These are phyloP conservation scores for Idaea biselata DNA, from an alignment of 2,888 invertebrate genomes.

Conservation along the genomic window DNA sequence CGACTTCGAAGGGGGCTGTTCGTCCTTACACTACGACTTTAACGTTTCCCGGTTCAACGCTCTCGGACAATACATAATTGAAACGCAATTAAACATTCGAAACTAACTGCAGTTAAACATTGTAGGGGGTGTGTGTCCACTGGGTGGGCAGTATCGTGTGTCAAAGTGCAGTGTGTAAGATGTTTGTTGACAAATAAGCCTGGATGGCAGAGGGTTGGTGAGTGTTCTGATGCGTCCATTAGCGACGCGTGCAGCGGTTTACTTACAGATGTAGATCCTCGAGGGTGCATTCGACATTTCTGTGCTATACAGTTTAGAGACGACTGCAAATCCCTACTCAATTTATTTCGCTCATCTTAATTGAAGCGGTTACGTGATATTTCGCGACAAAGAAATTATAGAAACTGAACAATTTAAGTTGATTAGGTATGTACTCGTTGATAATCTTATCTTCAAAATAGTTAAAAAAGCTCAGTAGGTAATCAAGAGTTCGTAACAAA, in stretches of 20 bases:
- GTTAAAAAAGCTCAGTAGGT: no score
- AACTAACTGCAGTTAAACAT: slow-evolving; percentile 7
- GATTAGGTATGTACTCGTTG: no score
- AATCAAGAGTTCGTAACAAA: no score
- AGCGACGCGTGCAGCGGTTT: slow-evolving; percentile 48
- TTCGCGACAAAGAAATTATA: no score
- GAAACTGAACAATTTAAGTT: no score
- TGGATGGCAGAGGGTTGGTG: slow-evolving; percentile 53
- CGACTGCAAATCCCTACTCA: no score
- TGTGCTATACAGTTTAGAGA: no score
- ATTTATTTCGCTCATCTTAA: no score
- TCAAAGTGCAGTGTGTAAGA: slow-evolving; percentile 32
- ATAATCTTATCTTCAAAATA: no score
- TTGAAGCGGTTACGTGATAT: no score
- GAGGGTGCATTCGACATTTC: slow-evolving; percentile 11
- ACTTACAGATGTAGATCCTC: slow-evolving; percentile 38
- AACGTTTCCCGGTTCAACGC: slow-evolving; percentile 29
- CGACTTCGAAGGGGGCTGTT: slow-evolving; percentile 4
- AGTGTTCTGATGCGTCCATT: slow-evolving; percentile 38
- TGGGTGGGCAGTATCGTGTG: slow-evolving; percentile 13
- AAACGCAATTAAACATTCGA: slow-evolving; percentile 6
- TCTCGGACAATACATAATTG: slow-evolving; percentile 16
- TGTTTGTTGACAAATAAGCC: slow-evolving; percentile 33
- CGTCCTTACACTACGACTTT: slow-evolving; percentile 15
- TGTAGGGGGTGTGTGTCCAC: slow-evolving; percentile 2